Conservation (phyloP, 2,888 invertebrate species). For the Bombylius discolor region DNA sequence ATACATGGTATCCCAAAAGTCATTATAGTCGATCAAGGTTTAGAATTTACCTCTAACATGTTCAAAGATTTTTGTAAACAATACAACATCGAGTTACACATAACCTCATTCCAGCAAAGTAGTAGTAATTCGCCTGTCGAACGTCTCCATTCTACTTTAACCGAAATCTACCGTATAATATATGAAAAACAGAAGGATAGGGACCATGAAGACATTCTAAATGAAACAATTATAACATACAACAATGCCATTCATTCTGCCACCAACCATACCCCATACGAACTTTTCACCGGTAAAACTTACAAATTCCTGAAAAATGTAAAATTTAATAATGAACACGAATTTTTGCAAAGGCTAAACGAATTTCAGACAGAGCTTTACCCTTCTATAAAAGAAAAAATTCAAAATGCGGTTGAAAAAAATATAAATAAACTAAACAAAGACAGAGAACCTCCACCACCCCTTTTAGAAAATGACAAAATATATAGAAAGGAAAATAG, state of each 20-base stretch:
- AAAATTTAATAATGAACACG: background rate
- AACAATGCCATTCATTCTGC: no score
- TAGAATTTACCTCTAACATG: background rate
- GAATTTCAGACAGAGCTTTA: background rate
- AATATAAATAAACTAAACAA: background rate
- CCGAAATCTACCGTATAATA: background rate
- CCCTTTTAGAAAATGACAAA: background rate
- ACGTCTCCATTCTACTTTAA: background rate
- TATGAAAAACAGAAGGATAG: background rate
- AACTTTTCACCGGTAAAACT: background rate
- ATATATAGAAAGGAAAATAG: background rate
- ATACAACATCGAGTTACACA: background rate
- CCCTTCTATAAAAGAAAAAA: background rate
- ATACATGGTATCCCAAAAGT: background rate
- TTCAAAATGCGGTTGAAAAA: background rate
- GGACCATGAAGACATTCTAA: no score
- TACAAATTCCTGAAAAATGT: background rate
- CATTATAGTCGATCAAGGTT: background rate
- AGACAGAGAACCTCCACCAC: background rate
- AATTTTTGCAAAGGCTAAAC: background rate
- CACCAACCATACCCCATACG: background rate
- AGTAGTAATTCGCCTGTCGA: background rate
- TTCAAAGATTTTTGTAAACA: background rate
- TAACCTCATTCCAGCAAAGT: background rate
- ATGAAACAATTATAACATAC: no score